Base-by-base conservation (phyloP, 1,140 invertebrate genomes). In the Apis florea region DNA sequence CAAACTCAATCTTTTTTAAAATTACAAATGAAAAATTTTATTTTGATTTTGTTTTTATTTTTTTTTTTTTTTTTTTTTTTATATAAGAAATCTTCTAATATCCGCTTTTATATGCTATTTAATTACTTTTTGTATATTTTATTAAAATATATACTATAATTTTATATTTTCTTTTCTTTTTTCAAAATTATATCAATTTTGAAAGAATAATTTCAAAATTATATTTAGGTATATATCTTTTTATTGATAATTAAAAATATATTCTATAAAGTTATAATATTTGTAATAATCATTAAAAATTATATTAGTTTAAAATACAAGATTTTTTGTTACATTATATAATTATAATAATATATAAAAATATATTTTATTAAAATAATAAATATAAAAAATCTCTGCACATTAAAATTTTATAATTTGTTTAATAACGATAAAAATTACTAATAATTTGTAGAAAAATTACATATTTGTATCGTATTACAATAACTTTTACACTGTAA, bases 121-220 rank as follows among this genome's bases (percentile, higher is more conserved):
- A 40, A 40, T 40, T 3, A 5, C 31, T 6, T 40, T 40, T 40
- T 40, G 5, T 40, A 6, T 40, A 54, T 84, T 82, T 82, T 84
- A n/a, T 49, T 56, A 59, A 40, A 40, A 40, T 40, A 21, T 49
- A 24, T 40, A 51, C 31, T 31, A 31, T 26, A 40, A 19, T 68
- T 77, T 72, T 66, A 74, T 24, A 67, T 79, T 19, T 40, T 74
- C 31, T 61, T 59, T 47, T 26, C 31, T 59, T 11, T 51, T n/a
- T 26, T 13, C n/a, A 49, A 40, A 63, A 21, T 26, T 6, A 31
- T 56, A 61, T 53, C 2, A 63, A 31, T 31, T 2, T 49, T 49
- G 6, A 19, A n/a, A 12, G 0, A 31, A n/a, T 69, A 17, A 47
- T 21, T 56, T 24, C 1, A 53, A n/a, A n/a, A 15, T 51, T 11